Evolutionary conservation across 1,140 invertebrate species (phyloP), one percentile per base, ranked within the genome.

Genomic region (Periplaneta americana): DNA sequence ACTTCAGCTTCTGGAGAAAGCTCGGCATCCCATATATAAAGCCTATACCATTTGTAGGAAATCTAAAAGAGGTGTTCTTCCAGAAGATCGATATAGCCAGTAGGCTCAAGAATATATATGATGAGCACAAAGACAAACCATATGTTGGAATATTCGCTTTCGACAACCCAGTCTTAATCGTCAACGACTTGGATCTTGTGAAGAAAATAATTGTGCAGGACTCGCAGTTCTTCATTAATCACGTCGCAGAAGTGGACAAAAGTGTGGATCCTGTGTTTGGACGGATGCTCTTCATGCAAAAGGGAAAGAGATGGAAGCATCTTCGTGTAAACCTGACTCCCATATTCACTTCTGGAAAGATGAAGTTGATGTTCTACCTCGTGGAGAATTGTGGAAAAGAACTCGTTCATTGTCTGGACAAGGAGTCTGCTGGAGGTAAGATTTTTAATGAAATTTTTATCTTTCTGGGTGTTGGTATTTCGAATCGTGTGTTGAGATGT

Each of bases 341-440:
- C 6, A 91, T 90, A 0, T 94, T 94, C 83, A 93, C 91, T 34
- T 90, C 91, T 0, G 90, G 90, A 8, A 93, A 93, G 85, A 88
- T 94, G 84, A 92, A 91, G 83, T 89, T 85, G 22, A 91, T 91
- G 90, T 91, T 90, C 84, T 85, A 87, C 78, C 88, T 88, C 13
- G 88, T 91, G 66, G 88, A 88, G 9, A 85, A 87, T 5, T 88
- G 89, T 83, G 88, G 79, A 66, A 81, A 35, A 81, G 75, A 83
- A 3, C 77, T 84, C 0, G 74, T 75, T n/a, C n/a, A 75, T 31
- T 75, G 33, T 28, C n/a, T 75, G 13, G 28, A 75, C 28, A 75
- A 75, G 5, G 74, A n/a, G n/a, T n/a, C 6, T 78, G 32, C 28
- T 48, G 86, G 0, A 36, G 82, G 5, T 22, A 76, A 17, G 8